Evolutionary conservation across 1,140 invertebrate species (phyloP).

Genomic region (Formica exsecta): DNA sequence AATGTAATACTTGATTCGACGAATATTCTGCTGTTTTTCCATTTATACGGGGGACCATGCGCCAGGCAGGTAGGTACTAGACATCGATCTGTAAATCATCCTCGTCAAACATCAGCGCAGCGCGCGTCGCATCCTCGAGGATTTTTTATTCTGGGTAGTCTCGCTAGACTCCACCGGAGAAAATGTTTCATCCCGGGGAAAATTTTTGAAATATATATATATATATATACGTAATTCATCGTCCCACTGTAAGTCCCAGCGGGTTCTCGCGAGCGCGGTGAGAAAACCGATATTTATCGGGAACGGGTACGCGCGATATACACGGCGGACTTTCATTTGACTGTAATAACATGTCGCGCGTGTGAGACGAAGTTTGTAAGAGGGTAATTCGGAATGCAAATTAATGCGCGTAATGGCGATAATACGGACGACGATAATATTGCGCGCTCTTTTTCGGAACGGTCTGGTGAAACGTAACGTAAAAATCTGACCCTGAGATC

Average conservation of each 20-base stretch:
- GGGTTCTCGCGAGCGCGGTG: not conserved
- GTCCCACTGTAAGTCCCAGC: constrained; percentile 1
- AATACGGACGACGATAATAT: constrained; percentile 40
- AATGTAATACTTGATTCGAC: constrained; percentile 71
- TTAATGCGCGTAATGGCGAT: constrained; percentile 63
- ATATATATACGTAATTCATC: constrained; percentile 35
- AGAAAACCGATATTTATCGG: constrained; percentile 55
- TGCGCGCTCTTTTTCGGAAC: constrained; percentile 33
- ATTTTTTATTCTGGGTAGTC: not conserved
- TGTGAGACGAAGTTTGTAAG: constrained; percentile 42
- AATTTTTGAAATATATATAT: constrained; percentile 37
- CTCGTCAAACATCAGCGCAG: constrained; percentile 28
- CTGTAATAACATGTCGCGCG: constrained; percentile 57
- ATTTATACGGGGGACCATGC: constrained; percentile 25
- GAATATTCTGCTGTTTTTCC: constrained; percentile 66
- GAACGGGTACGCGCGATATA: constrained; percentile 15
- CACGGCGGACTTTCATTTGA: constrained; percentile 51
- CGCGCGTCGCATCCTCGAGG: constrained; percentile 1
- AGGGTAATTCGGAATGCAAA: constrained; percentile 58
- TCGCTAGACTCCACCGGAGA: not conserved
- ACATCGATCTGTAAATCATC: constrained; percentile 41
- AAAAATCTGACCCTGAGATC: constrained; percentile 46
- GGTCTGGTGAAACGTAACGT: constrained; percentile 37
- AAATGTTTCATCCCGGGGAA: not conserved
- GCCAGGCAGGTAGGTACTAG: constrained; percentile 40